Base-by-base conservation (phyloP, 2,113 vertebrate genomes). In the Myotis lucifugus region DNA sequence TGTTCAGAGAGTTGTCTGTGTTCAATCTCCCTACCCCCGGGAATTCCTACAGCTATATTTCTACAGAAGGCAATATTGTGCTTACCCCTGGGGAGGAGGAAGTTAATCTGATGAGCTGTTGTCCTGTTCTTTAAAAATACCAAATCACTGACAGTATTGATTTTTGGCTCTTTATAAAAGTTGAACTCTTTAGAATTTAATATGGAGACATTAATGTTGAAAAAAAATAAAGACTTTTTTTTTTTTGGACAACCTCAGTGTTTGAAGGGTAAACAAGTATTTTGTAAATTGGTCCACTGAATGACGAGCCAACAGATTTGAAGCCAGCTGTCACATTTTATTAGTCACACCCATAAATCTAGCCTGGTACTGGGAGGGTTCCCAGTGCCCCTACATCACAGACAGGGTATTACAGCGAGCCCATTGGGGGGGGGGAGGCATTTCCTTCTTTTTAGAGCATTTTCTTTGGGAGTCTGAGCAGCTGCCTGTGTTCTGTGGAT, bases 311-410 rank as follows among this genome's bases (percentile, higher is more conserved):
- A 96, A 97, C 95, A 97, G 96, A 98, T 98, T 97, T 97, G 95
- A 98, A 98, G 97, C 77, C 96, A 98, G 93, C 98, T 98, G 98
- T 98, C 98, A 98, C 96, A 91, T 98, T 98, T 82, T 96, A 97
- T 98, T 98, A 97, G 97, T 98, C 97, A 98, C 97, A 98, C 97
- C 96, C 96, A 97, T 97, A 98, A 98, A 97, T 97, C 94, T 96
- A 95, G 85, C 96, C 96, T 83, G 95, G 96, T 97, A 95, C 90
- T 95, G 87, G 91, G 92, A 93, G 97, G 73, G 40, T 90, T 98
- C 96, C 95, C 93, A 95, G 95, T 95, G 97, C 97, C 91, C 93
- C 96, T 92, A 90, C 94, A 96, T 97, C 96, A 96, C 74, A 96
- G 95, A 90, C 87, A 87, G 50, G 48, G 74, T 79, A 84, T 46